A percentile compares a stretch with the other conserved stretches of the same genome.
Conservation (phyloP, 1,140 invertebrate species). For the Cecropterus lyciades region DNA sequence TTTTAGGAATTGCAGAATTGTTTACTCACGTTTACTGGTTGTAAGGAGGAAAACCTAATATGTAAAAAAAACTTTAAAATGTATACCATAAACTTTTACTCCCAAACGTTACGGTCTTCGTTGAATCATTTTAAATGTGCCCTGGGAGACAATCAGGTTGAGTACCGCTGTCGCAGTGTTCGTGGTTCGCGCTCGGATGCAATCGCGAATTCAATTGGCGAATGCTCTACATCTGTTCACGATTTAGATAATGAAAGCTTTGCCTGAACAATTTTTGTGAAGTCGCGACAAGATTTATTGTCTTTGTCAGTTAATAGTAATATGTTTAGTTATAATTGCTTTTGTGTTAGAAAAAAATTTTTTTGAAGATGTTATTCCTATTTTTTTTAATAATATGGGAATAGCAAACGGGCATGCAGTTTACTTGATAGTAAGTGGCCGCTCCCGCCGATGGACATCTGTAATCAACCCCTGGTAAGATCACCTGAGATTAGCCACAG, state of each 20-base stretch:
- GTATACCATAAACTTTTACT: not conserved
- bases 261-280: slow-evolving; percentile 6
- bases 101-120: not conserved
- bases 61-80: not conserved
- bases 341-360: too few species aligned
- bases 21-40: too few species aligned
- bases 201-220: slow-evolving; percentile 29
- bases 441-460: too few species aligned
- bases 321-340: too few species aligned
- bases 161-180: slow-evolving; percentile 21
- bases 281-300: not conserved
- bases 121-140: not conserved
- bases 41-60: not conserved
- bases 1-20: too few species aligned
- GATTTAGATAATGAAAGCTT: slow-evolving; percentile 26
- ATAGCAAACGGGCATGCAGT: too few species aligned
- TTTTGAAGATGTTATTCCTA: too few species aligned
- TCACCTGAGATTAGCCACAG: too few species aligned
- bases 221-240: slow-evolving; percentile 29
- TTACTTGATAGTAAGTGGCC: too few species aligned
- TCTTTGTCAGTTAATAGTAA: too few species aligned
- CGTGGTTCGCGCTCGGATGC: slow-evolving; percentile 26
- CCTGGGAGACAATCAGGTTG: not conserved
- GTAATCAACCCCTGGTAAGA: too few species aligned
- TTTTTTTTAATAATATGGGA: too few species aligned